These are phyloP conservation scores for Rhabdomys pumilio DNA, from an alignment of 2,797 vertebrate species.

Conservation along the genomic window DNA sequence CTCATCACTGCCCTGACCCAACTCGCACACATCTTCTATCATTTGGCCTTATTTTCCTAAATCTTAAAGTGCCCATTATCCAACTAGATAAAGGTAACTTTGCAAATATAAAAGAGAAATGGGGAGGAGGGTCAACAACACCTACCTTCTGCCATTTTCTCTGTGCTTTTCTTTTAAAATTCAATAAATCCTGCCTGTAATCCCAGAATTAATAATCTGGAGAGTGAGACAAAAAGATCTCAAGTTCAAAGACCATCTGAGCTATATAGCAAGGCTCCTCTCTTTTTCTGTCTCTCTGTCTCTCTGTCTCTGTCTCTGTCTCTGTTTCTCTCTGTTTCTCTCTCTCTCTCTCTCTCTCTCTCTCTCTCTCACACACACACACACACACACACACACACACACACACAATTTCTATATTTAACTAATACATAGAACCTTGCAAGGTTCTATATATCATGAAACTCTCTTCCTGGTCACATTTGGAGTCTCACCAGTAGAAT, in stretches of 20 bases:
- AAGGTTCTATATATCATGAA: constrained; percentile 35
- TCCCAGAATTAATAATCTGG: neutral
- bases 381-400: neutral
- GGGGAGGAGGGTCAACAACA: neutral
- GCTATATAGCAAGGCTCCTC: neutral
- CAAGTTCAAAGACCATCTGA: neutral
- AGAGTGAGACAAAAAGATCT: neutral
- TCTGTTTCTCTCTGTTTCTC: too few species aligned
- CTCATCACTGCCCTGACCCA: neutral
- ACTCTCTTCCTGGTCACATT: neutral
- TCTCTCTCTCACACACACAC: neutral
- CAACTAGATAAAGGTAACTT: constrained; percentile 17
- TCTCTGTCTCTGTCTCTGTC: too few species aligned
- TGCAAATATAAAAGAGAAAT: constrained; percentile 13
- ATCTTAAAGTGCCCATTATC: neutral
- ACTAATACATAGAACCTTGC: neutral
- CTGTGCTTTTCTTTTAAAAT: neutral
- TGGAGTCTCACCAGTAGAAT: neutral
- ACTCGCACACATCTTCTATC: neutral
- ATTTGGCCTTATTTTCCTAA: constrained; percentile 26
- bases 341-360: too few species aligned
- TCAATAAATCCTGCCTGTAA: neutral
- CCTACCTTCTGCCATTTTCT: neutral
- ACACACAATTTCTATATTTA: neutral
- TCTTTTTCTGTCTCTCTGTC: too few species aligned